Percentiles rank a stretch among this genome's conserved stretches.
phyloP scores from a whole-genome alignment of 1,140 invertebrate species.

The Habropoda laboriosa region DNA sequence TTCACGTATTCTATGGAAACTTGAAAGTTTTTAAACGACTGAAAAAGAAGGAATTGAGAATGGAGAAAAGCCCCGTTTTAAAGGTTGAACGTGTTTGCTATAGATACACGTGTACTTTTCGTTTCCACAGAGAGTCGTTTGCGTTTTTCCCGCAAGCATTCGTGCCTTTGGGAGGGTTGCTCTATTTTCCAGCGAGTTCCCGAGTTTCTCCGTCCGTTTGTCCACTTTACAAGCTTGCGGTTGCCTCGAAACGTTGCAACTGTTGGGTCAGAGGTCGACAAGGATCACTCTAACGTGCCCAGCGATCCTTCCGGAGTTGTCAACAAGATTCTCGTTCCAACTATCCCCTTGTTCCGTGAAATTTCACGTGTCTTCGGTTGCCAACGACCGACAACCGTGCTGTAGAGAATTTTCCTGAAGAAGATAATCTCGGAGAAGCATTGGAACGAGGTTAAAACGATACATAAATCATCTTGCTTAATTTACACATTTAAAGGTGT shows the following conservation, averaged over 20 bases:
- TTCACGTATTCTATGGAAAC: too few relatives aligned
- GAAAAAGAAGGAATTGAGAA: neutral
- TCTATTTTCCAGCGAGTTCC: neutral
- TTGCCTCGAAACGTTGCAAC: conserved; percentile 29
- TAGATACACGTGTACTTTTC: neutral
- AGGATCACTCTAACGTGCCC: neutral
- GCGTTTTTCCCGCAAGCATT: neutral
- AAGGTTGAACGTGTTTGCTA: neutral
- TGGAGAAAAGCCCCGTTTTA: neutral
- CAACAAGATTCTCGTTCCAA: conserved; percentile 13
- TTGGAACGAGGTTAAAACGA: too few relatives aligned
- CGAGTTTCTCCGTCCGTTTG: conserved; percentile 29
- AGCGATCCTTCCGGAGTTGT: neutral
- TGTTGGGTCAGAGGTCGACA: conserved; percentile 30
- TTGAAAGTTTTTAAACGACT: too few relatives aligned
- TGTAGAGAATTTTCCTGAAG: too few relatives aligned
- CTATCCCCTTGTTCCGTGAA: neutral
- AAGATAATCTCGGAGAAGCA: too few relatives aligned
- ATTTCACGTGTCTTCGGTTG: neutral
- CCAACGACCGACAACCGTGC: too few relatives aligned
- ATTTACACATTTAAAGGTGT: too few relatives aligned
- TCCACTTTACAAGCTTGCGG: conserved; percentile 22
- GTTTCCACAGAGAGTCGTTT: neutral
- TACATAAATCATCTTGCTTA: too few relatives aligned
- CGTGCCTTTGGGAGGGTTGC: too few relatives aligned